Conservation (phyloP, 2,113 vertebrate genomes). For the Percina caprodes region DNA sequence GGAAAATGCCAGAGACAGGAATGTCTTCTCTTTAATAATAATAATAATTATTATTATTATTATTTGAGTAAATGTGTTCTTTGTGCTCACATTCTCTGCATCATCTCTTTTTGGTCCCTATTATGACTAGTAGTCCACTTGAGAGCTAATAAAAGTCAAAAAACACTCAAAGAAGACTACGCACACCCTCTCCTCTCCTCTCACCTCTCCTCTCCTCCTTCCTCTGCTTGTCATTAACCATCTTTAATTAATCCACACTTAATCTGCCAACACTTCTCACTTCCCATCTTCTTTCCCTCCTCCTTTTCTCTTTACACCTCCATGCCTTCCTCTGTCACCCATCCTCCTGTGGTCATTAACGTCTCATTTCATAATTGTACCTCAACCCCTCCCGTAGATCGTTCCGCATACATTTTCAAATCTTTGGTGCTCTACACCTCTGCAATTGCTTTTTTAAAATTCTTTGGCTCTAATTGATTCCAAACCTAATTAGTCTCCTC, state of each 20-base stretch:
- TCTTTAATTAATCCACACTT: slow-evolving; percentile 18
- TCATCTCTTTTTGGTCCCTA: neutral
- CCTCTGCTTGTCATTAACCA: neutral
- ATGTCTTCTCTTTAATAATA: neutral
- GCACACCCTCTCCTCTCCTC: neutral
- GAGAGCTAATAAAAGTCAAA: slow-evolving; percentile 14
- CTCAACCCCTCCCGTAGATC: neutral
- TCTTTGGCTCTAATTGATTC: neutral
- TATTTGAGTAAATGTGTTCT: neutral
- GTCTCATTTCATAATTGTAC: neutral
- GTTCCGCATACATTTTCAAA: neutral
- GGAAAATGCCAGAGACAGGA: neutral
- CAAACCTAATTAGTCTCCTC: neutral
- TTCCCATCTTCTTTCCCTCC: neutral
- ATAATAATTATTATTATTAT: no score
- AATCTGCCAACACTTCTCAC: slow-evolving; percentile 10
- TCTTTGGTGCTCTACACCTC: neutral
- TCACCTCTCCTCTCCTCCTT: neutral
- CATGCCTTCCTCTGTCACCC: neutral
- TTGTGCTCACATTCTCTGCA: neutral
- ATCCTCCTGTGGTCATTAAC: slow-evolving; percentile 8
- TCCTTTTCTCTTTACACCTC: neutral
- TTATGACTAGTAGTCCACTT: neutral
- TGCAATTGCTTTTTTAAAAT: neutral
- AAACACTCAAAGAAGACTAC: neutral